Conservation (phyloP, 1,140 invertebrate genomes). For the Drosophila yakuba region DNA sequence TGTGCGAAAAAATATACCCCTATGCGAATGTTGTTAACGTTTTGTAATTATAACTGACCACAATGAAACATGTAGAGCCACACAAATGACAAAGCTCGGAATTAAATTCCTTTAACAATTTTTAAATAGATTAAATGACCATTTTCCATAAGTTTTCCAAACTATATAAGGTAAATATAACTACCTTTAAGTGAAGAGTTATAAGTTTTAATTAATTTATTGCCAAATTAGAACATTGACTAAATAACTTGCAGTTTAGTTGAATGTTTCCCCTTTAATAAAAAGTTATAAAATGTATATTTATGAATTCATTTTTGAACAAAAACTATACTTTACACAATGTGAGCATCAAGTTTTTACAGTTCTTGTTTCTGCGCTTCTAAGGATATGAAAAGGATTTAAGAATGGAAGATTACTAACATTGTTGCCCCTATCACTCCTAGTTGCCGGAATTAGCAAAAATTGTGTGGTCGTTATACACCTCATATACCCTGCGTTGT, state of each 20-base stretch:
- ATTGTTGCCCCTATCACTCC: slow-evolving; percentile 12
- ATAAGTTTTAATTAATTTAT: too few relatives aligned
- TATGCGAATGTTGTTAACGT: background rate
- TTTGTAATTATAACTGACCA: background rate
- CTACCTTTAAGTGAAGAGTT: too few relatives aligned
- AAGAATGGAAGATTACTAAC: background rate
- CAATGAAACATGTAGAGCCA: too few relatives aligned
- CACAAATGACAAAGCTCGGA: background rate
- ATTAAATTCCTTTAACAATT: too few relatives aligned
- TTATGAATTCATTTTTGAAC: background rate
- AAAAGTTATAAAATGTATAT: background rate
- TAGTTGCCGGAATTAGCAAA: slow-evolving; percentile 25
- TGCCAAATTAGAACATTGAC: too few relatives aligned
- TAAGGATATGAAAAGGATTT: background rate
- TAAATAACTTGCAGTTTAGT: too few relatives aligned
- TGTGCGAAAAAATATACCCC: too few relatives aligned
- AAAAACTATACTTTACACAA: background rate
- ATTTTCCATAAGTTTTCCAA: background rate
- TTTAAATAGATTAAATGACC: background rate
- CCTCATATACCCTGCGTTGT: slow-evolving; percentile 24
- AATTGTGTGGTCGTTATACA: slow-evolving; percentile 7
- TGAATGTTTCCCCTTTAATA: too few relatives aligned
- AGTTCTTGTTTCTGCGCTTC: background rate
- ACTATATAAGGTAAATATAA: too few relatives aligned
- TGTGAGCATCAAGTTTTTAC: too few relatives aligned